These are phyloP conservation scores for Simalia tracyae DNA, from an alignment of 2,797 vertebrate genomes.

Conservation along the genomic window DNA sequence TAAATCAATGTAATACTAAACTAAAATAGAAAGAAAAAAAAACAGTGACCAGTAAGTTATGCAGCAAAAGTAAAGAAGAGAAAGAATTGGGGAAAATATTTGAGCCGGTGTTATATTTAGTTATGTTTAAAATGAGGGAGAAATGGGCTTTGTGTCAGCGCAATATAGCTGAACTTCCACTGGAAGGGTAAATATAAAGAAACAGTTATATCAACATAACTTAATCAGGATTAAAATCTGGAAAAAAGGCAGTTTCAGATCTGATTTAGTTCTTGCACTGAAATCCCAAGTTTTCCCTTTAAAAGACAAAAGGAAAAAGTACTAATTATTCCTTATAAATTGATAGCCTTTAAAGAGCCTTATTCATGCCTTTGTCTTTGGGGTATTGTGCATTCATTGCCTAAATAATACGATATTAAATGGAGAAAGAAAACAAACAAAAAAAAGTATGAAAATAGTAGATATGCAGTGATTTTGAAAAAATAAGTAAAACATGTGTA, in stretches of 20 bases:
- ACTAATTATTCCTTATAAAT: conserved; percentile 32
- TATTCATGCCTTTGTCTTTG: conserved; percentile 5
- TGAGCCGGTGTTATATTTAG: conserved; percentile 24
- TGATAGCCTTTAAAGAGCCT: conserved; percentile 27
- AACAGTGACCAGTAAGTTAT: background rate
- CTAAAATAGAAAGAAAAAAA: conserved; percentile 2
- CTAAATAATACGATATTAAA: conserved; percentile 36
- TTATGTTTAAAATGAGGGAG: conserved; percentile 35
- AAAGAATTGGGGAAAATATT: background rate
- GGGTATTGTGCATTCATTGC: conserved; percentile 25
- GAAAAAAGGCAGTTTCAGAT: conserved; percentile 37
- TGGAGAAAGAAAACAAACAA: background rate
- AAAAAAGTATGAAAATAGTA: background rate
- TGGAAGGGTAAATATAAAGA: conserved; percentile 28
- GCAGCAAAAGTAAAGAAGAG: background rate
- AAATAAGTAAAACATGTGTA: conserved; percentile 25
- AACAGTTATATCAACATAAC: background rate
- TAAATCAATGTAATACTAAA: conserved; percentile 44
- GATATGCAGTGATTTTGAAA: conserved; percentile 31
- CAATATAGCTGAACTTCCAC: background rate
- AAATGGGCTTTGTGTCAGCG: background rate
- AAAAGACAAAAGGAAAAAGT: conserved; percentile 31
- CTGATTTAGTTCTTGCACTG: conserved; percentile 45
- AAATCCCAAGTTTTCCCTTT: conserved; percentile 23
- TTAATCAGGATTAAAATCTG: conserved; percentile 22